Percentiles rank a stretch among this genome's conserved stretches.
phyloP scores from a whole-genome alignment of 1,140 invertebrate genomes.

The Drosophila nigromelanica region DNA sequence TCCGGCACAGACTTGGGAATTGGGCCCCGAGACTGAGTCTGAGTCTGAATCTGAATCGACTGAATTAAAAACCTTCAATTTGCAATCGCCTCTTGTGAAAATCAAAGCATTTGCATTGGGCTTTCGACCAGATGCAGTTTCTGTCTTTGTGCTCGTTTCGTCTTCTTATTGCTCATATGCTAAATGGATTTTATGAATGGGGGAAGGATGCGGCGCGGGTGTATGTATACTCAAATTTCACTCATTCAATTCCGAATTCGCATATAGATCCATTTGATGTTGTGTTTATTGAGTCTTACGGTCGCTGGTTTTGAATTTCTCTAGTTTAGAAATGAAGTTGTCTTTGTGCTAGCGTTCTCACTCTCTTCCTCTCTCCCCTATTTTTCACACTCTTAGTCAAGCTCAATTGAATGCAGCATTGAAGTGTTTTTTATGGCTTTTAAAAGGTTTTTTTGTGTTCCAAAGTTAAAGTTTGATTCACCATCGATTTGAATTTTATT shows the following conservation, averaged over 20 bases:
- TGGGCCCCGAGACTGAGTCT: neutral
- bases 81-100: constrained; percentile 30
- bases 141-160: constrained; percentile 8
- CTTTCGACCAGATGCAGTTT: constrained; percentile 53
- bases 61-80: constrained; percentile 33
- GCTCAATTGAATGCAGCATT: constrained; percentile 53
- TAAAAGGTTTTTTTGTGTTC: constrained; percentile 17
- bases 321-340: constrained; percentile 44
- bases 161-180: constrained; percentile 37
- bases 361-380: neutral
- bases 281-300: constrained; percentile 67
- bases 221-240: constrained; percentile 57
- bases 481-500: constrained; percentile 1
- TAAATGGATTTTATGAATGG: constrained; percentile 41
- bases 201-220: neutral
- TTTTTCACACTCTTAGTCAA: constrained; percentile 1
- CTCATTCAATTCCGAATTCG: constrained; percentile 69
- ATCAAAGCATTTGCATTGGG: constrained; percentile 74
- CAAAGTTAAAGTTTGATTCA: neutral
- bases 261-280: constrained; percentile 55
- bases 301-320: constrained; percentile 61
- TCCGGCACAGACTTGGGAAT: constrained; percentile 43
- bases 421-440: constrained; percentile 60
- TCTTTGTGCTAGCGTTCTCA: constrained; percentile 18
- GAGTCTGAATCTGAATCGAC: constrained; percentile 2